phyloP scores from a whole-genome alignment of 2,888 invertebrate species.

The Cactoblastis cactorum region DNA sequence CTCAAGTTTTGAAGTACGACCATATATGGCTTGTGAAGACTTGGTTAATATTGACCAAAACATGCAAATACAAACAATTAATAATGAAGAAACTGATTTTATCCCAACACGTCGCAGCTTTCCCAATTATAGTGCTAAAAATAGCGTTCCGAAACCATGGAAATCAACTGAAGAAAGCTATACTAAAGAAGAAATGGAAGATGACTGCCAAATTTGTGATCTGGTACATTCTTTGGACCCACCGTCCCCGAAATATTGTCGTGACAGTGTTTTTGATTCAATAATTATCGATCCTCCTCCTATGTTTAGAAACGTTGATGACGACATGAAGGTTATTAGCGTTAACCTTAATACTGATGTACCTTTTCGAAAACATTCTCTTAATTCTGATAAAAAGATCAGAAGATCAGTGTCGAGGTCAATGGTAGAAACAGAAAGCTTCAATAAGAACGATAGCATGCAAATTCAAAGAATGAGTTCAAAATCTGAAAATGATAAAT shows the following conservation, averaged over 20 bases:
- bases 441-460: conserved; percentile 45
- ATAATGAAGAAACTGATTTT: conserved; percentile 53
- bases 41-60: conserved; percentile 82
- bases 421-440: conserved; percentile 64
- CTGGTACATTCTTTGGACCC: conserved; percentile 58
- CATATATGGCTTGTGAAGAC: conserved; percentile 84
- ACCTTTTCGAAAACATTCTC: conserved; percentile 76
- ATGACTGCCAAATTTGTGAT: conserved; percentile 37
- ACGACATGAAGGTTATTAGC: conserved; percentile 63
- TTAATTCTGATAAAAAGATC: conserved; percentile 81
- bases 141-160: conserved; percentile 57
- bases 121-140: conserved; percentile 80
- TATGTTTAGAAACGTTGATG: conserved; percentile 78
- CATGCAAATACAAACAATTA: conserved; percentile 68
- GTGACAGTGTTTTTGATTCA: conserved; percentile 46
- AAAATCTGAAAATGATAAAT: conserved; percentile 60
- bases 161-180: conserved; percentile 66
- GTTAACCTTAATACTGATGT: conserved; percentile 61
- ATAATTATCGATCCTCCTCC: conserved; percentile 78
- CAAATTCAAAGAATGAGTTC: conserved; percentile 66
- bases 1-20: conserved; percentile 76
- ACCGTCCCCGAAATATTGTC: conserved; percentile 55
- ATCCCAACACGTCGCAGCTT: conserved; percentile 81
- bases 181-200: conserved; percentile 37
- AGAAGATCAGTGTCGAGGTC: conserved; percentile 68